These are phyloP conservation scores for Silvanus unidentatus DNA, from an alignment of 2,888 invertebrate species.

Conservation along the genomic window DNA sequence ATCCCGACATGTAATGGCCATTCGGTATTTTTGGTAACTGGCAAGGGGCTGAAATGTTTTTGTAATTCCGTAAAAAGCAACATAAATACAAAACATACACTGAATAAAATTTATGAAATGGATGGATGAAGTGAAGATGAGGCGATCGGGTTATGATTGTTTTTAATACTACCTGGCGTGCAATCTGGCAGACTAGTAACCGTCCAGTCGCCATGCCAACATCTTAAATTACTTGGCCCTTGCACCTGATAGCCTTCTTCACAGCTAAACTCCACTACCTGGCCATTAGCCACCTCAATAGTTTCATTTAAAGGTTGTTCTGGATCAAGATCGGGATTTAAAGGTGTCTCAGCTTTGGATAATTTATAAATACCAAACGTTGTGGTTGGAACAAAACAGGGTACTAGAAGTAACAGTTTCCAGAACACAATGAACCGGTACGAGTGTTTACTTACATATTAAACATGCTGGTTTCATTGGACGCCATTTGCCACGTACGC, in stretches of 20 bases:
- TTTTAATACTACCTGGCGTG: constrained; percentile 57
- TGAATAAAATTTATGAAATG: too few relatives aligned
- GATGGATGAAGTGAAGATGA: constrained; percentile 4
- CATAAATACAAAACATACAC: neutral
- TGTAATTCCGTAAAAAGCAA: too few relatives aligned
- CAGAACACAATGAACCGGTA: neutral
- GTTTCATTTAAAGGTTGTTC: constrained; percentile 55
- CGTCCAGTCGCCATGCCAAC: constrained; percentile 80
- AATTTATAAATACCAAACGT: constrained; percentile 63
- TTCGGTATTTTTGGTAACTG: constrained; percentile 61
- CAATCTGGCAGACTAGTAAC: constrained; percentile 71
- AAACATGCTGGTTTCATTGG: constrained; percentile 74
- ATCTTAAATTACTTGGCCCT: constrained; percentile 67
- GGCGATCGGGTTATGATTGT: constrained; percentile 2
- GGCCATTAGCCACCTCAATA: constrained; percentile 60
- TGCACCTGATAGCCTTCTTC: constrained; percentile 64
- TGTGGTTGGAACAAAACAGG: constrained; percentile 64
- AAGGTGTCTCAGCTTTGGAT: constrained; percentile 43
- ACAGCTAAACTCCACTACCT: constrained; percentile 71
- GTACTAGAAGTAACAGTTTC: constrained; percentile 48
- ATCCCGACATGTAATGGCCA: constrained; percentile 70
- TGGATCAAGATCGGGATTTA: constrained; percentile 42
- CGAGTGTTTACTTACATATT: constrained; percentile 56
- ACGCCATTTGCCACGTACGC: constrained; percentile 80
- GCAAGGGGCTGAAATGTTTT: constrained; percentile 58